Conservation (phyloP, 2,888 invertebrate genomes). For the Altica lythri region DNA sequence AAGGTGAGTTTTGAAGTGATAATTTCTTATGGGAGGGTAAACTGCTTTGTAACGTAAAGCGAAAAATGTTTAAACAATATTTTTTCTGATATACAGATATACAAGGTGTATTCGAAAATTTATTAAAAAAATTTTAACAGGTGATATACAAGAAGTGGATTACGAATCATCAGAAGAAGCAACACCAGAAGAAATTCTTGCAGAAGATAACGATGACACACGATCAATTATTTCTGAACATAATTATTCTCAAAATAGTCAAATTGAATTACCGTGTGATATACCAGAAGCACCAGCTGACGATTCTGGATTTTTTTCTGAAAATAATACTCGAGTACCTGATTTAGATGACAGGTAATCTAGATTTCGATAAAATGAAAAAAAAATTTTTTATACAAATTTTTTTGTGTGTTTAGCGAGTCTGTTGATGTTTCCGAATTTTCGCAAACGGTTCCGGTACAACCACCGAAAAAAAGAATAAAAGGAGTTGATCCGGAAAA, state of each 20-base stretch:
- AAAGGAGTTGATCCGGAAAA: slow-evolving; percentile 3
- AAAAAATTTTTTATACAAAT: no score
- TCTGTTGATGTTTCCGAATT: no score
- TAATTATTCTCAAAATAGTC: slow-evolving; percentile 28
- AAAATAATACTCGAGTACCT: neutral
- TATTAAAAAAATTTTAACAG: slow-evolving; percentile 21
- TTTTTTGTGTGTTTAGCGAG: no score
- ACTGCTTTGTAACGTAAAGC: no score
- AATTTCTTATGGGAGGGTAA: no score
- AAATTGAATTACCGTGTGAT: no score
- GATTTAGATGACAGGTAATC: no score
- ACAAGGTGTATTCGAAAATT: slow-evolving; percentile 2
- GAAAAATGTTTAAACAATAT: no score
- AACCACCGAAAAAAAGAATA: no score
- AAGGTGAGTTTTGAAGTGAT: slow-evolving; percentile 36
- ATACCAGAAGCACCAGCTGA: slow-evolving; percentile 3
- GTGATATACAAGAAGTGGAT: slow-evolving; percentile 29
- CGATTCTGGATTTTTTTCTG: slow-evolving; percentile 31
- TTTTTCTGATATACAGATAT: no score
- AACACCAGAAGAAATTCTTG: slow-evolving; percentile 1
- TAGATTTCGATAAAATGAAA: no score
- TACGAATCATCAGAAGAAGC: slow-evolving; percentile 33
- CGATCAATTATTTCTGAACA: slow-evolving; percentile 28
- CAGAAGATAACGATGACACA: slow-evolving; percentile 12
- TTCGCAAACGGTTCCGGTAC: no score